Evolutionary conservation across 2,797 vertebrate genomes (phyloP).

Genomic region (Falco concolor): DNA sequence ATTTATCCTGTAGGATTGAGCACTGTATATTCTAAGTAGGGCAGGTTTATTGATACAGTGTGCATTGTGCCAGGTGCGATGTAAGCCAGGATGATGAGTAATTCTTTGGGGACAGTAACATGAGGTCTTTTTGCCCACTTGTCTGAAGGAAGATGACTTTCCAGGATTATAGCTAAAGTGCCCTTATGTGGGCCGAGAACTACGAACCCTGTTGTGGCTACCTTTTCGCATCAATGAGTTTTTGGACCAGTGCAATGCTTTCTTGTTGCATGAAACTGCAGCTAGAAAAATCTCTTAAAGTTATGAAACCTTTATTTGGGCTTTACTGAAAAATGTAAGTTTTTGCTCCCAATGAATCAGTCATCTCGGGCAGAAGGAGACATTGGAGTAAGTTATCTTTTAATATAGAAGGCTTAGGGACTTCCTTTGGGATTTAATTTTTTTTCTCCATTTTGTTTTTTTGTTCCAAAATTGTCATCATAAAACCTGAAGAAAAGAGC

Average conservation of each 20-base stretch:
- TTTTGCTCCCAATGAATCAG: not conserved
- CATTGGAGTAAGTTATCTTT: not conserved
- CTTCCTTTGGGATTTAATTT: not conserved
- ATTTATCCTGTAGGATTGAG: not conserved
- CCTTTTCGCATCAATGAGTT: not conserved
- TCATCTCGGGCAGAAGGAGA: not conserved
- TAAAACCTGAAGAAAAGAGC: not conserved
- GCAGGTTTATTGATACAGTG: not conserved
- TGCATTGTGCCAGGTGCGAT: not conserved
- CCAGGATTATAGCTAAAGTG: not conserved
- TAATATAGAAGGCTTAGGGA: not conserved
- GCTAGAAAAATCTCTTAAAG: not conserved
- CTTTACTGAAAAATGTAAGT: not conserved
- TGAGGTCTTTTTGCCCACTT: not conserved
- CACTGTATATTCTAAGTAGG: not conserved
- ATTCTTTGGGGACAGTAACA: not conserved
- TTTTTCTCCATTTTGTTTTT: not conserved
- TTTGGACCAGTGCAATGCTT: not conserved
- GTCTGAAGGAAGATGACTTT: not conserved
- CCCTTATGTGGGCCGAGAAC: not conserved
- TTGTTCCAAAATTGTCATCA: not conserved
- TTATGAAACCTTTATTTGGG: not conserved
- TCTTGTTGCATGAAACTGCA: not conserved
- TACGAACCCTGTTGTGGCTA: not conserved
- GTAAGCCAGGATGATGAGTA: not conserved